A percentile compares a stretch with the other conserved stretches of the same genome.
Conservation (phyloP, 2,113 vertebrate genomes). For the Apus apus region DNA sequence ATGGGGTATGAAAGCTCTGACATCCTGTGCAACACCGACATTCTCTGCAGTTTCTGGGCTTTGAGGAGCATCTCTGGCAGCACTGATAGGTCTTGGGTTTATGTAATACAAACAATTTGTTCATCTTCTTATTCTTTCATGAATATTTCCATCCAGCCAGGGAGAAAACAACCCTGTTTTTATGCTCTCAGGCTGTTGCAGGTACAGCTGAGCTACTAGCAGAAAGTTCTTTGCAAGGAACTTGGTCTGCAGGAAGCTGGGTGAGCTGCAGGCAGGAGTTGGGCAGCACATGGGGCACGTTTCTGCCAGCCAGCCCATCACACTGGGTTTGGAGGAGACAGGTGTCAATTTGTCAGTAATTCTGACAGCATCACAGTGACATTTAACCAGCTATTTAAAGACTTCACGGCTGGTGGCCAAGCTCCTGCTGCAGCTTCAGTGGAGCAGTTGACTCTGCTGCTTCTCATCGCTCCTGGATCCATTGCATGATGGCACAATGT, state of each 20-base stretch:
- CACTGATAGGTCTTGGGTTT: background rate
- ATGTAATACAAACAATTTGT: background rate
- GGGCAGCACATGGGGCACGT: fast-evolving
- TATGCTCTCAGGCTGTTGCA: background rate
- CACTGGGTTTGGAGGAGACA: background rate
- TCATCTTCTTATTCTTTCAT: background rate
- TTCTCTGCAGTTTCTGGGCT: background rate
- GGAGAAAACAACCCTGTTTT: background rate
- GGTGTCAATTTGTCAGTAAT: background rate
- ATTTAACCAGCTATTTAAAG: conserved; percentile 41
- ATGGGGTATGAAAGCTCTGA: background rate
- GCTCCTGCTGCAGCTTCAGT: background rate
- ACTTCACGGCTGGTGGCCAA: background rate
- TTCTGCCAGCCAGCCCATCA: background rate
- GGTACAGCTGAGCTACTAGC: background rate
- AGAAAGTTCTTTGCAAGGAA: background rate
- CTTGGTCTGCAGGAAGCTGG: background rate
- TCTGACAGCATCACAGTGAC: conserved; percentile 14
- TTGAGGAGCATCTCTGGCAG: background rate
- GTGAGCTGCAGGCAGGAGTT: background rate
- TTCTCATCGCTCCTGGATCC: fast-evolving
- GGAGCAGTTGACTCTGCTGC: background rate
- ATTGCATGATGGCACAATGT: fast-evolving
- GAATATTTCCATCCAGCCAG: background rate
- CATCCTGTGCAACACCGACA: background rate